A percentile compares a stretch with the other conserved stretches of the same genome.
phyloP scores from a whole-genome alignment of 30 jellyfish, hydroid and myxozoan species.

The Mastigias papua region DNA sequence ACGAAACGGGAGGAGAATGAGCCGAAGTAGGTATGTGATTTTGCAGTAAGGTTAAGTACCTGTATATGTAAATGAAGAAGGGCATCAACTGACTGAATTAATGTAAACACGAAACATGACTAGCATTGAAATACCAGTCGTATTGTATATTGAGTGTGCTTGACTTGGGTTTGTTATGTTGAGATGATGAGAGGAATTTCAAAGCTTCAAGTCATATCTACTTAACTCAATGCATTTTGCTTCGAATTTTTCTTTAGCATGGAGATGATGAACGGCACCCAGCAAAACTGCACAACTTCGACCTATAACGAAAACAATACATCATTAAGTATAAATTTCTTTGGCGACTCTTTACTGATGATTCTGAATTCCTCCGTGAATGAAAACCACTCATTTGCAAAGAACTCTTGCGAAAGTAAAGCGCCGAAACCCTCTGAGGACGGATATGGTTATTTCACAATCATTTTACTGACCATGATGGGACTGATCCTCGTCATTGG shows the following conservation, averaged over 20 bases:
- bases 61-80: no score
- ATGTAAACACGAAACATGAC: no score
- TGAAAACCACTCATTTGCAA: neutral
- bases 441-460: slow-evolving; percentile 47
- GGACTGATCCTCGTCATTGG: slow-evolving; percentile 81
- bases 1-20: no score
- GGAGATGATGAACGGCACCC: neutral
- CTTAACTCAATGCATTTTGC: neutral
- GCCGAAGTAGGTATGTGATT: no score
- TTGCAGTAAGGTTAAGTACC: no score
- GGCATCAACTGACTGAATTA: no score
- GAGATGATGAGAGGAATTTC: no score
- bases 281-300: neutral
- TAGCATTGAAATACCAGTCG: no score
- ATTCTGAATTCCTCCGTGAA: neutral
- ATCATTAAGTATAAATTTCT: neutral
- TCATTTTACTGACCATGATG: slow-evolving; percentile 46
- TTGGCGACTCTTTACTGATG: neutral
- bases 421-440: neutral
- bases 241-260: neutral
- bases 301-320: neutral
- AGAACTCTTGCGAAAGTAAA: neutral
- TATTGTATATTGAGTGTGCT: no score
- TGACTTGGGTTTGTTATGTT: no score
- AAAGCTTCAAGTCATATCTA: neutral